These are phyloP conservation scores for Dryoscopus gambensis DNA, from an alignment of 2,113 vertebrate genomes.

Conservation along the genomic window DNA sequence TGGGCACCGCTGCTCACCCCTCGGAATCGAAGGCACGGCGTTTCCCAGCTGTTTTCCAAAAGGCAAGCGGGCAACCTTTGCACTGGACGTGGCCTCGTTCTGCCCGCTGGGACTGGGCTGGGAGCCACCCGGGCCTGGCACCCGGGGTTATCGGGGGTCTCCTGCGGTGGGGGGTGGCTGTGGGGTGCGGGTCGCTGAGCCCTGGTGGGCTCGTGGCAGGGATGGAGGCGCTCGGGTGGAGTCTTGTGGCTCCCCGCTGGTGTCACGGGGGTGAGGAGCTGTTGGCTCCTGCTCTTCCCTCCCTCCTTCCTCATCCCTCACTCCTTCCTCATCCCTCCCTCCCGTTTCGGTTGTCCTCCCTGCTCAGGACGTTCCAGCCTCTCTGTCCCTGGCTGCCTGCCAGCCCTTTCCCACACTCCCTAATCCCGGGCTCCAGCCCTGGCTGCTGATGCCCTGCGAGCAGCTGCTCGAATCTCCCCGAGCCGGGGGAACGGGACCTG, in stretches of 20 bases:
- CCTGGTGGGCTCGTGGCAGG: background rate
- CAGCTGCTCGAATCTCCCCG: constrained; percentile 51
- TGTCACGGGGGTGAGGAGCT: background rate
- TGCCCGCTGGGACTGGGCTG: background rate
- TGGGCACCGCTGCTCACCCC: background rate
- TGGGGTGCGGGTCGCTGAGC: background rate
- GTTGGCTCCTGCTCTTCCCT: background rate
- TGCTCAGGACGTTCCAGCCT: background rate
- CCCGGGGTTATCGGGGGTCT: background rate
- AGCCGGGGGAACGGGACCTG: background rate
- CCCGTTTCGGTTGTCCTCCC: background rate
- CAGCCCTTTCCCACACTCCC: constrained; percentile 44
- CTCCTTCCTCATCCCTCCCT: background rate
- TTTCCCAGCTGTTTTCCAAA: background rate
- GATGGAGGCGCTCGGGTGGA: accelerated
- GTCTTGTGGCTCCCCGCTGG: accelerated
- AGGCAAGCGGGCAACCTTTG: background rate
- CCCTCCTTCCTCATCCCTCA: background rate
- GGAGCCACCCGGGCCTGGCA: background rate
- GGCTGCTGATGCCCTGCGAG: constrained; percentile 11
- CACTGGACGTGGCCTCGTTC: background rate
- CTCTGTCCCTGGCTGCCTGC: background rate
- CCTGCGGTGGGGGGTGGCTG: background rate
- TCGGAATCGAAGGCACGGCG: background rate
- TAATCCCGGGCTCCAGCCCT: background rate